These are phyloP conservation scores for Carollia perspicillata DNA, from an alignment of 2,113 vertebrate genomes.

Conservation along the genomic window DNA sequence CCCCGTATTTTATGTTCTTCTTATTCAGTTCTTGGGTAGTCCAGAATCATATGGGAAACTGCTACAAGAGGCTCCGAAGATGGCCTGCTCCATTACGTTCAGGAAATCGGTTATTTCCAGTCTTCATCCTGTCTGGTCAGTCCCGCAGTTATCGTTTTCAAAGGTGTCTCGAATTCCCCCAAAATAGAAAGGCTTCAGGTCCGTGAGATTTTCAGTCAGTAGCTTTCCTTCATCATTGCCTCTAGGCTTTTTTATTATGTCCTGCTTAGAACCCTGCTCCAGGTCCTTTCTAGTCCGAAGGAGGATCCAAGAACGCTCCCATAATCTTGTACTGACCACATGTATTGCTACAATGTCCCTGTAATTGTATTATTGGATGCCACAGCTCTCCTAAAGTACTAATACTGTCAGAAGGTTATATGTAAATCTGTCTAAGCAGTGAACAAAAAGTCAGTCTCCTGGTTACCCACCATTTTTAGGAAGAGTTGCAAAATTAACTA, in stretches of 20 bases:
- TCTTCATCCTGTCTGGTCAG: slow-evolving; percentile 81
- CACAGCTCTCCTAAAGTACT: slow-evolving; percentile 20
- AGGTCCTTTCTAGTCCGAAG: slow-evolving; percentile 79
- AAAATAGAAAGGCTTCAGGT: slow-evolving; percentile 57
- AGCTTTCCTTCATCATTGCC: slow-evolving; percentile 60
- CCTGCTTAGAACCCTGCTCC: slow-evolving; percentile 68
- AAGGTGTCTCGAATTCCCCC: slow-evolving; percentile 46
- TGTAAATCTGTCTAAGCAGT: slow-evolving; percentile 61
- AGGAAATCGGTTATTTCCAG: slow-evolving; percentile 53
- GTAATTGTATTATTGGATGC: slow-evolving; percentile 55
- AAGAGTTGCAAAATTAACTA: slow-evolving; percentile 54
- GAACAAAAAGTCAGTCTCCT: slow-evolving; percentile 61
- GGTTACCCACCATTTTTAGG: slow-evolving; percentile 63
- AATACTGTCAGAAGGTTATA: slow-evolving; percentile 50
- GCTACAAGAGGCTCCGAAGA: slow-evolving; percentile 53
- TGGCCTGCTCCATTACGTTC: slow-evolving; percentile 68
- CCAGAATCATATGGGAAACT: slow-evolving; percentile 47
- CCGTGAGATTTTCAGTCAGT: slow-evolving; percentile 67
- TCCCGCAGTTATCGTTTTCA: slow-evolving; percentile 69
- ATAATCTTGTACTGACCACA: slow-evolving; percentile 62
- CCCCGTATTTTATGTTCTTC: slow-evolving; percentile 58
- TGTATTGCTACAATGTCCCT: slow-evolving; percentile 58
- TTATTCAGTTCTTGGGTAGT: slow-evolving; percentile 67
- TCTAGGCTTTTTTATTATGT: slow-evolving; percentile 68
- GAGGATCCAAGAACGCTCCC: slow-evolving; percentile 75